Evolutionary conservation across 2,113 vertebrate species (phyloP).

Genomic region (Aythya baeri): DNA sequence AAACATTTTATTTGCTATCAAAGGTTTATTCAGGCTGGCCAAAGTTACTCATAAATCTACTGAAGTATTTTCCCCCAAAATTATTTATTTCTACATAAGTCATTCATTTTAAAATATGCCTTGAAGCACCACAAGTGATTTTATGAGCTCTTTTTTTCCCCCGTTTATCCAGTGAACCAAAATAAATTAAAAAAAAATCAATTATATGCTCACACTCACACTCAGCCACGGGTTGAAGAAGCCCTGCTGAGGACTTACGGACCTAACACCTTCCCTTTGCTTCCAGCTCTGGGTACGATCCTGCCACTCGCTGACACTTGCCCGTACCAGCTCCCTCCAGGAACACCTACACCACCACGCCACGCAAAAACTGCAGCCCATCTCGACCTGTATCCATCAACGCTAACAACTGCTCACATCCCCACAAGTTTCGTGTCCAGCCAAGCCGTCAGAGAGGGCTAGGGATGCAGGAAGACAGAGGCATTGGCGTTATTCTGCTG

Average conservation of each 20-base stretch:
- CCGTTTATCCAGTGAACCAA: neutral
- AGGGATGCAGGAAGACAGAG: neutral
- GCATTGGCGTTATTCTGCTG: neutral
- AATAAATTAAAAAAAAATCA: neutral
- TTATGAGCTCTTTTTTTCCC: neutral
- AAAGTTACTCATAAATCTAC: neutral
- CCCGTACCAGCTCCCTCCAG: conserved; percentile 14
- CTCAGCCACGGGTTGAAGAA: neutral
- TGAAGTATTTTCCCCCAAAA: neutral
- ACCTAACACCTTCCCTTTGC: conserved; percentile 16
- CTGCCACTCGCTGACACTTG: neutral
- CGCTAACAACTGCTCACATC: neutral
- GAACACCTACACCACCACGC: neutral
- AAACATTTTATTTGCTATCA: neutral
- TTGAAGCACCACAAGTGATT: neutral
- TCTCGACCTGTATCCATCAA: conserved; percentile 9
- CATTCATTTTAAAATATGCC: neutral
- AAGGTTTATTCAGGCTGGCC: neutral
- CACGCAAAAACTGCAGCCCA: neutral
- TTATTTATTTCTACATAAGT: neutral
- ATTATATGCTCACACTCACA: neutral
- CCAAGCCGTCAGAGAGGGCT: conserved; percentile 30
- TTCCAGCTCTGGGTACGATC: neutral
- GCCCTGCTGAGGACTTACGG: neutral
- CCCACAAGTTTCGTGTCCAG: neutral